Evolutionary conservation across 2,797 vertebrate species (phyloP).

Genomic region (Perdix hodgsoniae): DNA sequence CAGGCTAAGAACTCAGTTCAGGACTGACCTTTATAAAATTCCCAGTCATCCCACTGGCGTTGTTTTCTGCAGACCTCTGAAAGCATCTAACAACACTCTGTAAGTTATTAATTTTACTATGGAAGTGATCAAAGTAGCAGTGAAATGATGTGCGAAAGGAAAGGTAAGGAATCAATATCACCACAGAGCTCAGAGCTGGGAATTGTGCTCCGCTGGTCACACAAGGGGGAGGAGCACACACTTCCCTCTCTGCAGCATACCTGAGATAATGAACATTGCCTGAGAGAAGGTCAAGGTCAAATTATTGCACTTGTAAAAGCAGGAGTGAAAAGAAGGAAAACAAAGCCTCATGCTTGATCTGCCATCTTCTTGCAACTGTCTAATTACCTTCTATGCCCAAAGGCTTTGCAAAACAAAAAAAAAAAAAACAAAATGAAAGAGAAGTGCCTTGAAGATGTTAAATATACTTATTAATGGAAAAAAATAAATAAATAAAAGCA

Average conservation of each 20-base stretch:
- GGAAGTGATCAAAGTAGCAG: neutral
- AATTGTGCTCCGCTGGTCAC: neutral
- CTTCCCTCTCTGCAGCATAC: neutral
- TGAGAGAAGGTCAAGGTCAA: neutral
- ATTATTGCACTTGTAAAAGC: conserved; percentile 50
- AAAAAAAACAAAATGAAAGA: conserved; percentile 53
- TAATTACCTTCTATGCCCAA: conserved; percentile 72
- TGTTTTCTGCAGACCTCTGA: neutral
- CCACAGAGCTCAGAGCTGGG: neutral
- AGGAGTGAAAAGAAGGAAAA: conserved; percentile 40
- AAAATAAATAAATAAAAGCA: neutral
- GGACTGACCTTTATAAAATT: neutral
- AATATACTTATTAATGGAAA: conserved; percentile 37
- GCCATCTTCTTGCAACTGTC: conserved; percentile 15
- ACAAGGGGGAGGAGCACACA: neutral
- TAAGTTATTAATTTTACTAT: neutral
- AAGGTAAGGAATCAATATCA: neutral
- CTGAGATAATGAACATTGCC: neutral
- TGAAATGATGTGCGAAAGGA: neutral
- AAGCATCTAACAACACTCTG: neutral
- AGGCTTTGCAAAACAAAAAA: conserved; percentile 59
- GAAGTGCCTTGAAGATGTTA: conserved; percentile 58
- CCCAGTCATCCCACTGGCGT: neutral
- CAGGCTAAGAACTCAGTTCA: neutral
- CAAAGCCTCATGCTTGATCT: neutral